Percentiles rank a stretch among this genome's conserved stretches.
These are phyloP conservation scores for Limnephilus auricula DNA, from an alignment of 2,888 invertebrate genomes.

Conservation along the genomic window DNA sequence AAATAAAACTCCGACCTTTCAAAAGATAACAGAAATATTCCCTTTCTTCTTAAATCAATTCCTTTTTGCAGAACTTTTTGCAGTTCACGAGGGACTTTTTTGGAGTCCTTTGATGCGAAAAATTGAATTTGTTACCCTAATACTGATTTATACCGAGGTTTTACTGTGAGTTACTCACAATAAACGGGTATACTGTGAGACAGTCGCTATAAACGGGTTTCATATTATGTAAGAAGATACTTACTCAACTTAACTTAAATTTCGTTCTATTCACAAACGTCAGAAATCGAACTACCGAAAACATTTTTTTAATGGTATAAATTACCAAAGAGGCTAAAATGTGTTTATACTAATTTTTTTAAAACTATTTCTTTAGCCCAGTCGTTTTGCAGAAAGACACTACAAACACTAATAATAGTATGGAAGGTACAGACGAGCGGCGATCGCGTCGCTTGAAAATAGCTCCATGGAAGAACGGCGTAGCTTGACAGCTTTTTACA, in stretches of 20 bases:
- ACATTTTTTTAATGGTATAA: background rate
- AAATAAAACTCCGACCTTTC: background rate
- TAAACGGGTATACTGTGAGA: background rate
- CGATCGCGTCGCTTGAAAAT: too few species aligned
- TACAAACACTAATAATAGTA: too few species aligned
- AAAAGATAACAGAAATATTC: background rate
- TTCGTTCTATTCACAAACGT: too few species aligned
- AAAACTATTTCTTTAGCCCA: too few species aligned
- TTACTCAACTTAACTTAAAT: background rate
- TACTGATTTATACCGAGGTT: background rate
- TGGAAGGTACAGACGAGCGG: too few species aligned
- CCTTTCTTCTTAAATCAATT: background rate
- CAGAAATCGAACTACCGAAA: background rate
- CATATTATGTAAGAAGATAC: background rate
- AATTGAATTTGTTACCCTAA: background rate
- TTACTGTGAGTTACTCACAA: background rate
- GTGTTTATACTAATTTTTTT: too few species aligned
- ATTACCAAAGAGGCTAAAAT: background rate
- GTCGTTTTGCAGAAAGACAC: too few species aligned
- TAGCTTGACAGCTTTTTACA: too few species aligned
- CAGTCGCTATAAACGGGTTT: background rate
- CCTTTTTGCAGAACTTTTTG: background rate
- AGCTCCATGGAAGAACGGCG: too few species aligned
- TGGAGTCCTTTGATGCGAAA: background rate
- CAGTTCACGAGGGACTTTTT: background rate